Evolutionary conservation across 2,113 vertebrate genomes (phyloP).

Genomic region (Bombycilla garrulus): DNA sequence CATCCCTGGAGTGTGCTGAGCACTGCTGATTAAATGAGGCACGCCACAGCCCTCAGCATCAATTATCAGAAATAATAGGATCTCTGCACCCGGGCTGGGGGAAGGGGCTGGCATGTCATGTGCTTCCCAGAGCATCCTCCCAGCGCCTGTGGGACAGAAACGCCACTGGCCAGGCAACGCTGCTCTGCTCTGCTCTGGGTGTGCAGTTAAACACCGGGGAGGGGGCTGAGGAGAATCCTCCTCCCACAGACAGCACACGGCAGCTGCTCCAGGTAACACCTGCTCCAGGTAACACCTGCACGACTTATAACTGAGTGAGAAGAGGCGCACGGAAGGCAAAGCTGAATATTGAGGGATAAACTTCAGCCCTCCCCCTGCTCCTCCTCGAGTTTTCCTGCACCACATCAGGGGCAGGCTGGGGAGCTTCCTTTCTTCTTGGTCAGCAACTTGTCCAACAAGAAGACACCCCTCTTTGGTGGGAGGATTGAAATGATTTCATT

Average conservation of each 20-base stretch:
- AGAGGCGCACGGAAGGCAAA: not conserved
- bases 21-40: slow-evolving; percentile 52
- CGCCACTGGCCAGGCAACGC: not conserved
- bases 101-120: not conserved
- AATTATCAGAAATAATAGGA: slow-evolving; percentile 61
- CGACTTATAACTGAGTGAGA: accelerated
- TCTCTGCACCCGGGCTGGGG: slow-evolving; percentile 29
- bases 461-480: not conserved
- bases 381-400: not conserved
- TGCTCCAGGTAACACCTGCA: not conserved
- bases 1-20: slow-evolving; percentile 21
- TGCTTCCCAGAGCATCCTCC: not conserved
- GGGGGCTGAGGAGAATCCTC: not conserved
- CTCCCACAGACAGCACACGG: not conserved
- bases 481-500: not conserved
- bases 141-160: not conserved
- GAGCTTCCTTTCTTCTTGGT: not conserved
- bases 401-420: not conserved
- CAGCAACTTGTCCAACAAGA: not conserved
- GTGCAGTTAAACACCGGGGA: not conserved
- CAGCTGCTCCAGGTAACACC: not conserved
- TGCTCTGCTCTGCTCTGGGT: not conserved
- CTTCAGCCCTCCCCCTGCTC: not conserved
- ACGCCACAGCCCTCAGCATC: slow-evolving; percentile 58
- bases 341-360: not conserved